Evolutionary conservation across 2,797 vertebrate genomes (phyloP).

Genomic region (Serranus cabrilla): DNA sequence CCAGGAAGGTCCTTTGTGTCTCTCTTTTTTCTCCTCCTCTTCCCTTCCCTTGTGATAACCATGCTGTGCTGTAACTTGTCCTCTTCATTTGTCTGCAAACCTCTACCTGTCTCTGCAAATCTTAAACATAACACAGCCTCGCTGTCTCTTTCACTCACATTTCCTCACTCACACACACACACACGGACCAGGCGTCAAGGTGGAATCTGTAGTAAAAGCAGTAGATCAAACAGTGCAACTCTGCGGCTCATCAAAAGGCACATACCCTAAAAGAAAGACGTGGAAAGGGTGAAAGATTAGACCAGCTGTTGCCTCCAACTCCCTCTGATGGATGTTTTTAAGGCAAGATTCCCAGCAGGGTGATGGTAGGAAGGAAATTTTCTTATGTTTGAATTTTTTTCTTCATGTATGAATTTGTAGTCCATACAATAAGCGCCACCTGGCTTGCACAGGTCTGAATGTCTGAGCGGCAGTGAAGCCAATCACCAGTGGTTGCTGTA

Average conservation of each 20-base stretch:
- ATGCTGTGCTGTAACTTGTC: conserved; percentile 77
- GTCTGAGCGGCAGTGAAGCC: conserved; percentile 1
- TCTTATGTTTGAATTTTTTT: not conserved
- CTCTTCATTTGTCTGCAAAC: conserved; percentile 69
- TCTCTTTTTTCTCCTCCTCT: conserved; percentile 8
- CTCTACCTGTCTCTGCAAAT: conserved; percentile 70
- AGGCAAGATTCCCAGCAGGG: conserved; percentile 30
- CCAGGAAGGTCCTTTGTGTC: conserved; percentile 70
- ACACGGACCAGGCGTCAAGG: conserved; percentile 22
- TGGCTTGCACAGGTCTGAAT: not conserved
- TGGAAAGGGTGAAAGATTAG: conserved; percentile 56
- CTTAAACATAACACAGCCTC: conserved; percentile 73
- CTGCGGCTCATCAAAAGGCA: conserved; percentile 56
- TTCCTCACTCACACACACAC: not conserved
- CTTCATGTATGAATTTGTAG: not conserved
- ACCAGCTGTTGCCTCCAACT: conserved; percentile 39
- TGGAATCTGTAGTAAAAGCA: conserved; percentile 55
- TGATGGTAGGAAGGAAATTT: conserved; percentile 14
- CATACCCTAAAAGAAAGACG: conserved; percentile 58
- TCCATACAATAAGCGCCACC: conserved; percentile 8
- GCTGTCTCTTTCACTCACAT: conserved; percentile 14
- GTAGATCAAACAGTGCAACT: conserved; percentile 52
- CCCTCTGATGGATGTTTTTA: conserved; percentile 29
- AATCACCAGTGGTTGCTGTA: conserved; percentile 41
- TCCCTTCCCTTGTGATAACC: conserved; percentile 69